Percentiles rank a stretch among this genome's conserved stretches.
phyloP scores from a whole-genome alignment of 2,797 vertebrate species.

The Scolopax bukidnonensis region DNA sequence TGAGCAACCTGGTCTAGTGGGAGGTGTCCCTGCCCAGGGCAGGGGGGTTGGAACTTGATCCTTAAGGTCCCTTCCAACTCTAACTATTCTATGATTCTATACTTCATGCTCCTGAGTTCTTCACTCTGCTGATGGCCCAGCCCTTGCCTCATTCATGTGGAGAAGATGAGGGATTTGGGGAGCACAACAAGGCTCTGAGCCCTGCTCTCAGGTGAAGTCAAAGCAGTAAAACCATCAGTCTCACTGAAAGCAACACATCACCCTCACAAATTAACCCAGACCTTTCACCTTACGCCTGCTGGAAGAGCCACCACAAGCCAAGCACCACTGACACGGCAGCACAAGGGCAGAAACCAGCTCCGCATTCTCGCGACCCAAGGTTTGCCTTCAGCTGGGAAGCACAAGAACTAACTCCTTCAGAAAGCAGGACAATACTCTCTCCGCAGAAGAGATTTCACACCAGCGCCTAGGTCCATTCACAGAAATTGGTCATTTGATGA shows the following conservation, averaged over 20 bases:
- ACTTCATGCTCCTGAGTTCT: not conserved
- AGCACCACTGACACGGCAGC: accelerated
- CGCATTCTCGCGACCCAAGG: accelerated
- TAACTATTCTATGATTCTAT: too few species aligned
- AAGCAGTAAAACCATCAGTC: not conserved
- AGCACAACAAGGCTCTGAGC: not conserved
- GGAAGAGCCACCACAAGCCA: not conserved
- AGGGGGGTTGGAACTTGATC: too few species aligned
- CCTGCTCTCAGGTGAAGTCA: not conserved
- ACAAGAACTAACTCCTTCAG: not conserved
- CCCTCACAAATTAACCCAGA: not conserved
- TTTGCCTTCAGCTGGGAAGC: not conserved
- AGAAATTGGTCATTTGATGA: not conserved
- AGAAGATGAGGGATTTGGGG: not conserved
- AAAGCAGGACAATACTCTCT: not conserved
- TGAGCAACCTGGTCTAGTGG: too few species aligned
- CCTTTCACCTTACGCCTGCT: not conserved
- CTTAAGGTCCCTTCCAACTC: too few species aligned
- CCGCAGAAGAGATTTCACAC: not conserved
- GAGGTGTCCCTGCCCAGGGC: too few species aligned
- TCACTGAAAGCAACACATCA: not conserved
- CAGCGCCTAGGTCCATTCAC: not conserved
- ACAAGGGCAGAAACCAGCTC: not conserved
- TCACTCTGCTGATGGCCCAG: not conserved
- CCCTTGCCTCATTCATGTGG: accelerated